These are phyloP conservation scores for Pseudomyrmex gracilis DNA, from an alignment of 1,140 invertebrate genomes.

Conservation along the genomic window DNA sequence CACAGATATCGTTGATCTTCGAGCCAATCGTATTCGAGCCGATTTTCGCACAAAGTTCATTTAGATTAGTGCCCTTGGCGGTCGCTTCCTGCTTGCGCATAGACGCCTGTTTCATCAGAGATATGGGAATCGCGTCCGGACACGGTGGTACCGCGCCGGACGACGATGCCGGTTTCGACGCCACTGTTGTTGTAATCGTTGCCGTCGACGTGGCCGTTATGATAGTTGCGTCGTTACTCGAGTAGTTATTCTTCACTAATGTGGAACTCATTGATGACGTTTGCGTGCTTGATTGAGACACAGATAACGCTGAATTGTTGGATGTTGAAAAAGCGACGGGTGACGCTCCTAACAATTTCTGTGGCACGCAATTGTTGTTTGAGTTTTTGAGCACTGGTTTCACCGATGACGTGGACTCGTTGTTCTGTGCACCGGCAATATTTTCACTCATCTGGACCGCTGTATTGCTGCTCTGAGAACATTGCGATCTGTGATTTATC, in stretches of 20 bases:
- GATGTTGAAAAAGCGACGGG: conserved; percentile 26
- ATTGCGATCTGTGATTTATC: conserved; percentile 33
- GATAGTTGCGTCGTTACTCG: conserved; percentile 6
- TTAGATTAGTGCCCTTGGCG: conserved; percentile 79
- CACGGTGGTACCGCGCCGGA: conserved; percentile 80
- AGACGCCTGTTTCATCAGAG: conserved; percentile 79
- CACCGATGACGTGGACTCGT: conserved; percentile 34
- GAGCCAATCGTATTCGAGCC: conserved; percentile 76
- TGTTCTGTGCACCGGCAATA: neutral
- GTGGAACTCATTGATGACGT: conserved; percentile 78
- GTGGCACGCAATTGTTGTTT: neutral
- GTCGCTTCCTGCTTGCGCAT: conserved; percentile 79
- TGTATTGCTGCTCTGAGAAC: neutral
- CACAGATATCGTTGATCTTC: conserved; percentile 84
- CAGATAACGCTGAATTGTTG: neutral
- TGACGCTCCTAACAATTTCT: neutral
- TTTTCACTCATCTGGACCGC: conserved; percentile 8
- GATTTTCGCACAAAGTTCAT: conserved; percentile 81
- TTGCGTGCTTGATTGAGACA: conserved; percentile 75
- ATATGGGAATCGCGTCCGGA: conserved; percentile 83
- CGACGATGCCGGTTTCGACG: conserved; percentile 57
- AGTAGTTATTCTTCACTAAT: conserved; percentile 73
- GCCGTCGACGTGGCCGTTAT: conserved; percentile 34
- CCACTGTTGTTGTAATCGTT: conserved; percentile 5
- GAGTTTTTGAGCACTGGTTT: conserved; percentile 51